These are phyloP conservation scores for Taeniopygia guttata DNA, from an alignment of 2,797 vertebrate genomes.

Conservation along the genomic window DNA sequence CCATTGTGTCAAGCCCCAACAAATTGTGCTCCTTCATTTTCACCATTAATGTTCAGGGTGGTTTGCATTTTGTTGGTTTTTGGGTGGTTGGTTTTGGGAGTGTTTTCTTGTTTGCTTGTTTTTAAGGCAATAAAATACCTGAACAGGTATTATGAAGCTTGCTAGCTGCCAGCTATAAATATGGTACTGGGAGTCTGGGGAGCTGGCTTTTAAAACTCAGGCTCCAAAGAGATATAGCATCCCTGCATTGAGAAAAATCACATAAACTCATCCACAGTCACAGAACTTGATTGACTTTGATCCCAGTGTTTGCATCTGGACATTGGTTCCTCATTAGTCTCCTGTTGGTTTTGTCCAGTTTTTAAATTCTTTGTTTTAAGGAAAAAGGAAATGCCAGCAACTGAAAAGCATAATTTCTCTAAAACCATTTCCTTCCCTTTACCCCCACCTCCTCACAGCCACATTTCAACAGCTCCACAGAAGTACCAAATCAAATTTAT, in stretches of 20 bases:
- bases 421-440: background rate
- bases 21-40: background rate
- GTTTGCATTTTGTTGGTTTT: background rate
- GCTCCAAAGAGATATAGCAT: background rate
- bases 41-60: background rate
- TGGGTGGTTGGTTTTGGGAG: background rate
- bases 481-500: background rate
- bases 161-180: background rate
- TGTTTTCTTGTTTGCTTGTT: background rate
- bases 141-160: background rate
- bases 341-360: background rate
- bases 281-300: background rate
- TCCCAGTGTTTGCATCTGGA: background rate
- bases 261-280: background rate
- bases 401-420: background rate
- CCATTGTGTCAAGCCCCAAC: background rate
- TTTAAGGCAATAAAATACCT: background rate
- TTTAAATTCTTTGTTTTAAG: background rate
- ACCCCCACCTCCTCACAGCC: background rate
- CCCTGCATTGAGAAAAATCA: background rate
- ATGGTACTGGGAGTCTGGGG: accelerated
- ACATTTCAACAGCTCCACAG: background rate
- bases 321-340: background rate
- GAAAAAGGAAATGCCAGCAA: background rate
- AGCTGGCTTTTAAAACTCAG: background rate